Evolutionary conservation across 2,113 vertebrate species (phyloP), one percentile per base, ranked within the genome.

Genomic region (Ellobius talpinus): DNA sequence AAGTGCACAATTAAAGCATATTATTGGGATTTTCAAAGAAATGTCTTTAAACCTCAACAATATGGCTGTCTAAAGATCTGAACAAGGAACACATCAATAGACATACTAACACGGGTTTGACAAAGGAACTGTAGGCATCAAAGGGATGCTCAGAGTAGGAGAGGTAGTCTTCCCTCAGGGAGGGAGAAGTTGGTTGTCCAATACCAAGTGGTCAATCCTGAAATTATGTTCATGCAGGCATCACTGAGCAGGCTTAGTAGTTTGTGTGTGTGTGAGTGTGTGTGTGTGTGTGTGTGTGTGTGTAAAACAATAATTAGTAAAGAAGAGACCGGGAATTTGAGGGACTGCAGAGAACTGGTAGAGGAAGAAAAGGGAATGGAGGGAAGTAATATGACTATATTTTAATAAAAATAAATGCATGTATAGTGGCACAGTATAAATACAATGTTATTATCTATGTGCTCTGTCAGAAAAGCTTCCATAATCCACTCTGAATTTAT

Each of bases 11-110:
- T 95, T 95, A 93, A 96, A 96, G 92, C 33, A 84, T 73, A 77
- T 55, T 81, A 78, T 84, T 63, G 68, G 24, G 91, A 86, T 95
- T 92, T 94, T 78, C 58, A 97, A 96, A 95, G 87, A 94, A 95
- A 91, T 55, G 36, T 74, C 82, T 92, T 63, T 90, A 72, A 84
- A 91, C n/a, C 26, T 65, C n/a, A 85, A 45, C 82, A 45, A 61
- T 45, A 65, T 45, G 82, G 58, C 39, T 65, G 9, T 58, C n/a
- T 65, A 63, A 85, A 85, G 39, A 85, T 26, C 39, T 31, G 58
- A 65, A 45, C 81, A 85, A 85, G 26, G 58, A 65, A 26, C 31
- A 19, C 16, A 42, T 39, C n/a, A 39, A 39, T 14, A 42, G 81
- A 42, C 81, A 63, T 29, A 9, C n/a, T 63, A 31, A 84, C 81